phyloP scores from a whole-genome alignment of 2,888 invertebrate genomes.

The Drosophila mimica region DNA sequence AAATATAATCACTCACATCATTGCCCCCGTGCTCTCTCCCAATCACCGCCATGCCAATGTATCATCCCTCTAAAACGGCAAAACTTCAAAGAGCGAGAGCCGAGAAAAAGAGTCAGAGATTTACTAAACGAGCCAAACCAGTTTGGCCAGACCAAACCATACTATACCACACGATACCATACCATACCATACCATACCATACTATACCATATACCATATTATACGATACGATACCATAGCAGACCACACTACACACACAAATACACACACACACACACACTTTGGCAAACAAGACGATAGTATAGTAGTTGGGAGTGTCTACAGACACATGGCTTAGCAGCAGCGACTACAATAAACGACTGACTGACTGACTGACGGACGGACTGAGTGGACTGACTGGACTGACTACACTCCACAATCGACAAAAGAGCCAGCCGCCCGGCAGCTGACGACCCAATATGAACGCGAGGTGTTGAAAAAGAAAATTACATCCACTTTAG shows the following conservation, averaged over 20 bases:
- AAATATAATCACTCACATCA: slow-evolving; percentile 82
- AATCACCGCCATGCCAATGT: slow-evolving; percentile 75
- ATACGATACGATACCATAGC: slow-evolving; percentile 3
- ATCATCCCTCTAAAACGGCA: slow-evolving; percentile 79
- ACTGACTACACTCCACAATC: slow-evolving; percentile 41
- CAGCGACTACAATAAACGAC: slow-evolving; percentile 65
- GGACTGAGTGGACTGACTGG: slow-evolving; percentile 4
- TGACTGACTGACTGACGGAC: slow-evolving; percentile 2
- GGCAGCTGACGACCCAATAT: slow-evolving; percentile 77
- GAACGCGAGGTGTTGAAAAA: slow-evolving; percentile 84
- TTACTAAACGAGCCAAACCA: slow-evolving; percentile 77
- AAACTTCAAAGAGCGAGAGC: slow-evolving; percentile 76
- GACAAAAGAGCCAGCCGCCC: slow-evolving; percentile 72
- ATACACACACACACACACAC: not conserved
- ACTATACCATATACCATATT: slow-evolving; percentile 9
- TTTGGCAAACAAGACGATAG: slow-evolving; percentile 55
- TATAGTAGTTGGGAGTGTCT: slow-evolving; percentile 60
- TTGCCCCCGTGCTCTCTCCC: slow-evolving; percentile 81
- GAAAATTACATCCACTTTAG: slow-evolving; percentile 84
- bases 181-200: slow-evolving; percentile 4
- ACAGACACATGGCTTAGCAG: slow-evolving; percentile 61
- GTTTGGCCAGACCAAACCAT: slow-evolving; percentile 61
- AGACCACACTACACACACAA: not conserved
- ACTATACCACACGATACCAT: slow-evolving; percentile 24
- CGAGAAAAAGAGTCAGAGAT: slow-evolving; percentile 78